phyloP scores from a whole-genome alignment of 2,888 invertebrate genomes.

The Epicampocera succincta region DNA sequence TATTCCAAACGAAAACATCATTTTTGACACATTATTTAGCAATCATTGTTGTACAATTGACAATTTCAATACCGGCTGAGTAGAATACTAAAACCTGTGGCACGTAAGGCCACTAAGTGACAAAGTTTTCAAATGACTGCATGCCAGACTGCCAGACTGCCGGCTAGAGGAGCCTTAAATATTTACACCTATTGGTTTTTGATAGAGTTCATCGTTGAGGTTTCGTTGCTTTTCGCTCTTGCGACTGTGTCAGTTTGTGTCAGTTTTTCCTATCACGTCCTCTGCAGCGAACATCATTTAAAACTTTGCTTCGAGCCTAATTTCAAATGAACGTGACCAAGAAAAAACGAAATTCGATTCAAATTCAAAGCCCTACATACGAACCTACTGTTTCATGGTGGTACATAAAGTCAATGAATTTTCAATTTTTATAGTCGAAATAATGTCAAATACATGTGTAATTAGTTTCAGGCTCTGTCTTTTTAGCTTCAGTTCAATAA shows the following conservation, averaged over 20 bases:
- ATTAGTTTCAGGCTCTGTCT: constrained; percentile 40
- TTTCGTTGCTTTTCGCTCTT: constrained; percentile 13
- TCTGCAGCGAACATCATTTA: constrained; percentile 48
- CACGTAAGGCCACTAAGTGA: constrained; percentile 23
- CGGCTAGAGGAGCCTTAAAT: neutral
- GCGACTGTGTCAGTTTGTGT: neutral
- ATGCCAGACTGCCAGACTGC: neutral
- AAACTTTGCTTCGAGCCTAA: constrained; percentile 62
- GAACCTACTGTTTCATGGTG: constrained; percentile 44
- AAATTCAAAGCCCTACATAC: neutral
- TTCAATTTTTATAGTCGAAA: constrained; percentile 46
- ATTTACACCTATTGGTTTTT: constrained; percentile 22
- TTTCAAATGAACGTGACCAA: constrained; percentile 66
- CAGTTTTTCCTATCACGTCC: constrained; percentile 63
- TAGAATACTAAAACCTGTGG: constrained; percentile 59
- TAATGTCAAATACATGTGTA: constrained; percentile 63
- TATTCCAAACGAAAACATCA: constrained; percentile 71
- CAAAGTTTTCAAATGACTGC: constrained; percentile 24
- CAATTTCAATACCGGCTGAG: constrained; percentile 61
- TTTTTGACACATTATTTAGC: constrained; percentile 72
- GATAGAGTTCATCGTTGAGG: constrained; percentile 38
- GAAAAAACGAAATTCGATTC: constrained; percentile 1
- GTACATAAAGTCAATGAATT: constrained; percentile 55
- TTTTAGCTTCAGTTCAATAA: neutral
- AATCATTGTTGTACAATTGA: constrained; percentile 69